These are phyloP conservation scores for Tupaia tana DNA, from an alignment of 2,113 vertebrate species.

Conservation along the genomic window DNA sequence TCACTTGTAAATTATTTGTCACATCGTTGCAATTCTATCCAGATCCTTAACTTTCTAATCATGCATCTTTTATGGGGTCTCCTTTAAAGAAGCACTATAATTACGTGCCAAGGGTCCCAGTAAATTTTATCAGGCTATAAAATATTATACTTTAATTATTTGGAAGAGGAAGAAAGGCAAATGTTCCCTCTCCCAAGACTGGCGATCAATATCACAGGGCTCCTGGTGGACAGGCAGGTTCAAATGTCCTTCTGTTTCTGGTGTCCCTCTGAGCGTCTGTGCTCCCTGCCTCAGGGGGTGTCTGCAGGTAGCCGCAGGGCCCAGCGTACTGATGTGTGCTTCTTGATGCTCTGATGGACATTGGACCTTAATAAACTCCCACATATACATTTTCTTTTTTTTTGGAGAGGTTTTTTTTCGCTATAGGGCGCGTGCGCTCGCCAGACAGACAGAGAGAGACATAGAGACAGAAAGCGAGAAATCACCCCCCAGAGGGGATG, in stretches of 20 bases:
- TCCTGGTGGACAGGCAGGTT: conserved; percentile 32
- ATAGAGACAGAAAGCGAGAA: too few relatives aligned
- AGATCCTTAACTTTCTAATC: conserved; percentile 90
- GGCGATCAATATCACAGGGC: conserved; percentile 78
- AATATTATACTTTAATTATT: conserved; percentile 91
- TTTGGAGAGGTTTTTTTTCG: too few relatives aligned
- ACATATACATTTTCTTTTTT: rapidly evolving
- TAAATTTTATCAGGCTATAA: conserved; percentile 90
- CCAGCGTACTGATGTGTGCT: rapidly evolving
- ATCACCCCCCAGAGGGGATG: too few relatives aligned
- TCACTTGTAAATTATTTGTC: conserved; percentile 90
- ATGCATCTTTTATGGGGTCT: conserved; percentile 90
- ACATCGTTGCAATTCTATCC: conserved; percentile 88
- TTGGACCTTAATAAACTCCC: neutral
- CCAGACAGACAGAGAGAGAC: too few relatives aligned
- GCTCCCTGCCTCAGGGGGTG: neutral
- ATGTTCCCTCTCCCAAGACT: conserved; percentile 74
- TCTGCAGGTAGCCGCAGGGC: neutral
- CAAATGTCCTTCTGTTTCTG: neutral
- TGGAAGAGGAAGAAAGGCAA: conserved; percentile 83
- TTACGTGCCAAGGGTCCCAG: conserved; percentile 88
- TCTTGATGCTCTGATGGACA: neutral
- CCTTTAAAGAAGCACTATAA: conserved; percentile 90
- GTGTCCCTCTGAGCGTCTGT: neutral
- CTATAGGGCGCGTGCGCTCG: too few relatives aligned